phyloP scores from a whole-genome alignment of 2,888 invertebrate genomes.

The Erebia ligea region DNA sequence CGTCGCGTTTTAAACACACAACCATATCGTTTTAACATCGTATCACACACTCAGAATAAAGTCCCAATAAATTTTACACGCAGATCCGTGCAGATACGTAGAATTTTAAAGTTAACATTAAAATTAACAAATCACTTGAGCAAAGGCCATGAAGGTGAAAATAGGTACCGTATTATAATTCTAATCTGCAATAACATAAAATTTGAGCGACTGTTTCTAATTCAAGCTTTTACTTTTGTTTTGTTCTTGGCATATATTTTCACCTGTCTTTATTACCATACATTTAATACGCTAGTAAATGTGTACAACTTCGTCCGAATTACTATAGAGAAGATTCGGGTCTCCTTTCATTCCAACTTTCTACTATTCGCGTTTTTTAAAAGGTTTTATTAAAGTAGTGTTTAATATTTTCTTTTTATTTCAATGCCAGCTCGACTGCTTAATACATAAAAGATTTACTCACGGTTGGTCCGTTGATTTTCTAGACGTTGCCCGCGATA shows the following conservation, averaged over 20 bases:
- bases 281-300: neutral
- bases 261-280: slow-evolving; percentile 1
- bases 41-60: slow-evolving; percentile 34
- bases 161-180: slow-evolving; percentile 21
- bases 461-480: too few relatives aligned
- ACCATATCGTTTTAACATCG: neutral
- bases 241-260: slow-evolving; percentile 21
- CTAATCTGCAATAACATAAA: slow-evolving; percentile 33
- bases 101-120: slow-evolving; percentile 33
- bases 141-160: slow-evolving; percentile 34
- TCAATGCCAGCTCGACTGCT: too few relatives aligned
- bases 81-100: slow-evolving; percentile 28
- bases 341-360: neutral
- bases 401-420: too few relatives aligned
- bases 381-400: too few relatives aligned
- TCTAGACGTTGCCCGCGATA: too few relatives aligned
- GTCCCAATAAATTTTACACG: slow-evolving; percentile 37
- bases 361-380: too few relatives aligned
- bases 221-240: slow-evolving; percentile 36
- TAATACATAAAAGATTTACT: too few relatives aligned
- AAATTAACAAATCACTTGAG: slow-evolving; percentile 36
- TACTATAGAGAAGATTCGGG: neutral
- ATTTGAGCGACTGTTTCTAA: slow-evolving; percentile 39
- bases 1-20: neutral
- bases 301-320: neutral